Evolutionary conservation across 2,888 invertebrate genomes (phyloP).

Genomic region (Amphipoea oculea): DNA sequence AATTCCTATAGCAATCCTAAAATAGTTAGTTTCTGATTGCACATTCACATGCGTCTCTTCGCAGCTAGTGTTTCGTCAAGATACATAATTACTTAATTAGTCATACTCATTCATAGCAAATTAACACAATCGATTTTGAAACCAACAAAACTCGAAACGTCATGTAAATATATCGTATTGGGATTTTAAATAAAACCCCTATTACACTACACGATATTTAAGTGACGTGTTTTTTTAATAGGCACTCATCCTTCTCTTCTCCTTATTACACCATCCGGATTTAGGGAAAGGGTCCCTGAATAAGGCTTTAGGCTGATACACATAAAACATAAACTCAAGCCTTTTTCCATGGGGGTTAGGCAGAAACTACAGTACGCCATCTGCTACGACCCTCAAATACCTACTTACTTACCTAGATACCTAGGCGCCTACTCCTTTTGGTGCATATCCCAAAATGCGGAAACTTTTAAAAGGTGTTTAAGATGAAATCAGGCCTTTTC

Average conservation of each 20-base stretch:
- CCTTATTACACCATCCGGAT: no score
- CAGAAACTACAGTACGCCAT: not conserved
- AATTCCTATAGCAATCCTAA: slow-evolving; percentile 6
- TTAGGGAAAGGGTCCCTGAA: no score
- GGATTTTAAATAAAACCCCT: not conserved
- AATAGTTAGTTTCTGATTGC: slow-evolving; percentile 26
- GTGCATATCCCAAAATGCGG: not conserved
- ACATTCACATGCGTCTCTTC: slow-evolving; percentile 19
- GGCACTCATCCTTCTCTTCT: no score
- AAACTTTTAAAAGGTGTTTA: no score
- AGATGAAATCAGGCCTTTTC: not conserved
- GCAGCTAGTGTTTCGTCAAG: slow-evolving; percentile 5
- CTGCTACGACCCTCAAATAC: not conserved
- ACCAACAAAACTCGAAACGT: slow-evolving; percentile 22
- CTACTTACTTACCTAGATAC: not conserved
- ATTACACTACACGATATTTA: no score
- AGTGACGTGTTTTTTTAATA: no score
- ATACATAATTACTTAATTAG: slow-evolving; percentile 10
- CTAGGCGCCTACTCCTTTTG: not conserved
- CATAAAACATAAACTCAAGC: not conserved
- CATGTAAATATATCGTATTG: not conserved
- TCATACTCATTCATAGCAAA: slow-evolving; percentile 16
- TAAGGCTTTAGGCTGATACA: no score
- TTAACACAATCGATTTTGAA: slow-evolving; percentile 37
- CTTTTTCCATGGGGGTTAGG: no score